Evolutionary conservation across 2,797 vertebrate genomes (phyloP), one percentile per base, ranked within the genome.

Genomic region (Choloepus didactylus): DNA sequence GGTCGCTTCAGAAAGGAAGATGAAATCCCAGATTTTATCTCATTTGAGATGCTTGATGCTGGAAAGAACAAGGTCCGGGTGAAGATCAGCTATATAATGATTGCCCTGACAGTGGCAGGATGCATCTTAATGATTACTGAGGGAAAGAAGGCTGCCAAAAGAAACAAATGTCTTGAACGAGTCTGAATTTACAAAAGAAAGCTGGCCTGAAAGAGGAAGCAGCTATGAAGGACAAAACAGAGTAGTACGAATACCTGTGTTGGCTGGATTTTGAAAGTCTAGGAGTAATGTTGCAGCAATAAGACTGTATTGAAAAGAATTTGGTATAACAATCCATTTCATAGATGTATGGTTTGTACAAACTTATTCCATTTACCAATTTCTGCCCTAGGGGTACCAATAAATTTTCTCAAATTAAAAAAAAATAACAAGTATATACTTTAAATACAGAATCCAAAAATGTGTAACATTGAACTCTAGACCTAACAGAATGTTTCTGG

Each of bases 131-230:
- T 98, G 98, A 96, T 99, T 38, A 1, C 99, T 31, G 6, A 94
- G 72, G 99, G 99, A 69, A 99, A 99, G 97, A 91, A 99, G 99
- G 99, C 99, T 82, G 88, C 54, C 0, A 82, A 96, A 76, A 98
- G 99, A 87, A 89, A 99, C 0, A 99, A 99, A 87, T 35, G 95
- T 98, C 98, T 46, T 98, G 99, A 95, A 97, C 97, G 0, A 73
- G 12, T 49, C 38, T 97, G 0, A 99, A 99, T 98, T 82, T 99
- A 97, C 98, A 99, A 97, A 99, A 98, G 98, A 99, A 99, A 97
- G 99, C 99, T 62, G 98, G 77, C 11, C 98, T 97, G 98, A 99
- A 89, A 97, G 98, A 98, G 7, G 99, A 99, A 92, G 12, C 94
- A 86, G 85, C 91, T 51, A 2, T 97, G 87, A 98, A 82, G 87